Evolutionary conservation across 2,888 invertebrate genomes (phyloP), one percentile per base, ranked within the genome.

Genomic region (Meteorus cinctellus): DNA sequence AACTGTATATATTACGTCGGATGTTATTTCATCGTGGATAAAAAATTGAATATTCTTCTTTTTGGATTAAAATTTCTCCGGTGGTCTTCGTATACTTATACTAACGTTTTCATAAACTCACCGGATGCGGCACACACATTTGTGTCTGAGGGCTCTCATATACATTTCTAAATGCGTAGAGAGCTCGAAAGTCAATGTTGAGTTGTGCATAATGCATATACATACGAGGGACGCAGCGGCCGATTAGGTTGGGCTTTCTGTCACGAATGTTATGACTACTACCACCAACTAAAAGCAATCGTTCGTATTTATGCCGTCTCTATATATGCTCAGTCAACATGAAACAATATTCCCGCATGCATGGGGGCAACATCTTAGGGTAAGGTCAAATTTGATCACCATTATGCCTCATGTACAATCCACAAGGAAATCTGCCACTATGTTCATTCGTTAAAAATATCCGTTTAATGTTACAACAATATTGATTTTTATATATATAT

Each of bases 191-290:
- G 29, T 24, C n/a, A 34, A 48, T 36, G 51, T 72, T 72, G 5
- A 24, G 12, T 12, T 41, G 41, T 12, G 41, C 41, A 24, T 27
- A 60, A 24, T 12, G 55, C 27, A n/a, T 48, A n/a, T 60, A 45
- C 19, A 24, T 45, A 19, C 19, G 19, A 12, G 41, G 14, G 10
- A 24, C 41, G 34, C 24, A 24, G 41, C 14, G 29, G 41, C 10
- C 24, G n/a, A 34, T 66, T 41, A 24, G 24, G 12, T 36, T 66
- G 14, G 24, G 45, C 27, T 51, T 48, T 14, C 51, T 14, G 24
- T 41, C 67, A 67, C 68, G 68, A 68, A 48, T 68, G 24, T 68
- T 68, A 51, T 68, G 68, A 68, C 48, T 55, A 29, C 36, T 27
- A 19, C 59, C 59, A 27, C 10, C 27, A 12, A 41, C 12, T 8